Conservation (phyloP, 2,888 invertebrate genomes). For the Drosophila diplacantha region DNA sequence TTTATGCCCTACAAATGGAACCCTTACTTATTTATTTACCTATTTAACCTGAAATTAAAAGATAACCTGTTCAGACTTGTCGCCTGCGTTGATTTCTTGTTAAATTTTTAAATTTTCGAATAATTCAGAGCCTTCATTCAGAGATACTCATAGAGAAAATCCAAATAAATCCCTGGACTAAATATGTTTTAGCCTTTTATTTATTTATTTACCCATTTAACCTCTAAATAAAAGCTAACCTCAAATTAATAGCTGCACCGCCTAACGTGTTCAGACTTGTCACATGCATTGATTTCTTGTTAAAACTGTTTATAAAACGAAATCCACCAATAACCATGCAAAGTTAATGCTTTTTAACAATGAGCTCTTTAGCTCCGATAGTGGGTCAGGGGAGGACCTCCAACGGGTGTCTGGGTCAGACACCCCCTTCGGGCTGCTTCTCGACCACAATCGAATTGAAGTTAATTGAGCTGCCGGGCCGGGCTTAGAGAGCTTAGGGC, state of each 20-base stretch:
- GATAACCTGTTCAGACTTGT: background rate
- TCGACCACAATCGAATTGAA: slow-evolving; percentile 11
- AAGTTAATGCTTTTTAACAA: background rate
- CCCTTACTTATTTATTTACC: background rate
- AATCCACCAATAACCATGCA: background rate
- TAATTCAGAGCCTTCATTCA: background rate
- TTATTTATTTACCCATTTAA: no score
- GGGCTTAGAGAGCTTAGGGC: slow-evolving; percentile 36
- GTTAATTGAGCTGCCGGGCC: slow-evolving; percentile 29
- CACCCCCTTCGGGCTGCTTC: background rate
- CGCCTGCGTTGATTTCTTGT: background rate
- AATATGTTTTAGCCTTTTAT: no score
- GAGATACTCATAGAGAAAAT: no score
- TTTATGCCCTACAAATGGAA: background rate
- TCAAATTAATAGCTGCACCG: no score
- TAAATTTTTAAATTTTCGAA: background rate
- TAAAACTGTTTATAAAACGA: background rate
- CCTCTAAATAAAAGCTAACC: no score
- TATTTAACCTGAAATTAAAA: background rate
- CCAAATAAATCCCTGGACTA: no score
- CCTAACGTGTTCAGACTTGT: no score
- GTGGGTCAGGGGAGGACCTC: background rate
- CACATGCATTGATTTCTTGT: background rate
- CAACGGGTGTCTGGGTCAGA: background rate
- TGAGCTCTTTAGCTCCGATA: background rate